Conservation (phyloP, 2,113 vertebrate genomes). For the Neomonachus schauinslandi region DNA sequence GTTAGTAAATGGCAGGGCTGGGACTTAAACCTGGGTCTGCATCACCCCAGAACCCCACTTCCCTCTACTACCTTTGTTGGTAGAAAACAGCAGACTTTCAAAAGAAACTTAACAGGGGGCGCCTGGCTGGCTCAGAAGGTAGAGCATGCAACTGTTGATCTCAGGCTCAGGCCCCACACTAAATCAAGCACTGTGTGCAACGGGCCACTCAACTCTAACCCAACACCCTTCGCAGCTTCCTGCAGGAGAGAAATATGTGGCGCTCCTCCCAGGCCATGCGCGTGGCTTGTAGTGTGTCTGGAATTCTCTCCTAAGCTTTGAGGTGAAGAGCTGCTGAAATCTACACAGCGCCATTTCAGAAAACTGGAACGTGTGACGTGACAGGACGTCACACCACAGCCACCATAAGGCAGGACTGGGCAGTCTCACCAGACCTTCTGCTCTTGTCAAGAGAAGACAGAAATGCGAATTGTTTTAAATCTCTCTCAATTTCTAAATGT, state of each 20-base stretch:
- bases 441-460: neutral
- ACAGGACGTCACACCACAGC: neutral
- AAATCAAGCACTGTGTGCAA: neutral
- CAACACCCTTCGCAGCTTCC: neutral
- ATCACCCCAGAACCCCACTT: neutral
- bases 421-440: neutral
- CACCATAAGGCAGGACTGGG: neutral
- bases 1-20: neutral
- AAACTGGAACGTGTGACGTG: neutral
- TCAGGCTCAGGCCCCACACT: neutral
- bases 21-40: neutral
- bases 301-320: neutral
- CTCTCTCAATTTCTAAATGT: neutral
- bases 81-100: constrained; percentile 22
- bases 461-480: neutral
- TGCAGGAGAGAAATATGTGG: neutral
- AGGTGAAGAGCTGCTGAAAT: neutral
- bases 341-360: neutral
- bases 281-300: neutral
- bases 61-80: neutral
- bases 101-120: neutral
- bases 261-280: neutral
- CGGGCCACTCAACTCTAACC: neutral
- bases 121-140: neutral
- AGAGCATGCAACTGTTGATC: neutral